Evolutionary conservation across 2,888 invertebrate species (phyloP), one percentile per base, ranked within the genome.

Genomic region (Ypsolopha scabrella): DNA sequence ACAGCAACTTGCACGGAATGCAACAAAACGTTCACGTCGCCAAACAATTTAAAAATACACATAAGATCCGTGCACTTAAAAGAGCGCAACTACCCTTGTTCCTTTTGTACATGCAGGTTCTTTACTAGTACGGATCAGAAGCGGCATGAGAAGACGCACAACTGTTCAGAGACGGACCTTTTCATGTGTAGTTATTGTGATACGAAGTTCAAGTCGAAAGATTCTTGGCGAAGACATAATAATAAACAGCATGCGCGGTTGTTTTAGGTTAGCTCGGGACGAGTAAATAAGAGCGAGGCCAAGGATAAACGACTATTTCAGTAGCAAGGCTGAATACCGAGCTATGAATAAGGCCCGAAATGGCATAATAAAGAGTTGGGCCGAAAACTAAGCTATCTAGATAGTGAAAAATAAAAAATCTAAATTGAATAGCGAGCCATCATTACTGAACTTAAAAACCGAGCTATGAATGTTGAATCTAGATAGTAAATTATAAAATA

Each of bases 261-360:
- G 2, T 61, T 53, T 0, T 51, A 60, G 51, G 81, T 54, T 34
- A 75, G 74, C 0, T 80, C 80, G 0, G 82, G 81, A 55, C 80
- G 80, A 0, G 74, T 75, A 24, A 24, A 3, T 3, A 4, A 24
- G 24, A 2, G 2, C 24, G 24, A 24, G 24, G n/a, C n/a, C n/a
- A n/a, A n/a, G n/a, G n/a, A n/a, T n/a, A 24, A 24, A 24, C 4
- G 24, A 24, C 24, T 24, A 24, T 24, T 24, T 3, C 24, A 3
- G 4, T 24, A 24, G 24, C 24, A 24, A 24, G 24, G 24, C 4
- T 24, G 24, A 24, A 24, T 24, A 24, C 24, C 24, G 24, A 24
- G 24, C 24, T 24, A 24, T 24, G 24, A 4, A 24, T 24, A 24
- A 24, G 4, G 24, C 24, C 24, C 24, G 4, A 24, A 4, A 24